A percentile compares a stretch with the other conserved stretches of the same genome.
Conservation (phyloP, 2,113 vertebrate genomes). For the Hypanus sabinus region DNA sequence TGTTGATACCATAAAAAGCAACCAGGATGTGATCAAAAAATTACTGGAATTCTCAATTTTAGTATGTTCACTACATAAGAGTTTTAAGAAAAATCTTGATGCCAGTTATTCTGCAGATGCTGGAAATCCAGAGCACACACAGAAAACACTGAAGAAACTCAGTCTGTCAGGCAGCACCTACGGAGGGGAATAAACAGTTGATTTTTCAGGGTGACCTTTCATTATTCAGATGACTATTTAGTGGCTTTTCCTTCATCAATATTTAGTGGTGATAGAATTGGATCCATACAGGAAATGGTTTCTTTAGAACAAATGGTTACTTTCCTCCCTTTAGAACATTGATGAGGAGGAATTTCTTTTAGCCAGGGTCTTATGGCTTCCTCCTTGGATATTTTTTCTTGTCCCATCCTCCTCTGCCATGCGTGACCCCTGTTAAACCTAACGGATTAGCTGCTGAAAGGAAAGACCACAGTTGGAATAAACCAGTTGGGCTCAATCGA, state of each 20-base stretch:
- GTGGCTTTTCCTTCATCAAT: neutral
- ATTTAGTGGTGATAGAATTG: neutral
- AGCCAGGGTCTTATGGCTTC: too few relatives aligned
- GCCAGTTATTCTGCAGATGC: too few relatives aligned
- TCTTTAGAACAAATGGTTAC: too few relatives aligned
- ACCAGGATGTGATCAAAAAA: neutral
- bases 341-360: too few relatives aligned
- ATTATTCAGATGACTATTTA: neutral
- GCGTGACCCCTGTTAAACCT: neutral
- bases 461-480: neutral
- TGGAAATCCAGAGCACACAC: too few relatives aligned
- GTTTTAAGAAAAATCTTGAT: neutral
- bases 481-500: neutral
- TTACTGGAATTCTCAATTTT: neutral
- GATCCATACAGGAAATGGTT: neutral
- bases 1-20: neutral
- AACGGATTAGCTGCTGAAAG: neutral
- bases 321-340: too few relatives aligned
- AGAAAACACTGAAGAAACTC: too few relatives aligned
- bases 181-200: too few relatives aligned
- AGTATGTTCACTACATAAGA: neutral
- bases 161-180: too few relatives aligned
- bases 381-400: neutral
- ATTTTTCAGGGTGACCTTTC: too few relatives aligned
- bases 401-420: neutral